These are phyloP conservation scores for Capreolus pygargus DNA, from an alignment of 2,113 vertebrate species.

Conservation along the genomic window DNA sequence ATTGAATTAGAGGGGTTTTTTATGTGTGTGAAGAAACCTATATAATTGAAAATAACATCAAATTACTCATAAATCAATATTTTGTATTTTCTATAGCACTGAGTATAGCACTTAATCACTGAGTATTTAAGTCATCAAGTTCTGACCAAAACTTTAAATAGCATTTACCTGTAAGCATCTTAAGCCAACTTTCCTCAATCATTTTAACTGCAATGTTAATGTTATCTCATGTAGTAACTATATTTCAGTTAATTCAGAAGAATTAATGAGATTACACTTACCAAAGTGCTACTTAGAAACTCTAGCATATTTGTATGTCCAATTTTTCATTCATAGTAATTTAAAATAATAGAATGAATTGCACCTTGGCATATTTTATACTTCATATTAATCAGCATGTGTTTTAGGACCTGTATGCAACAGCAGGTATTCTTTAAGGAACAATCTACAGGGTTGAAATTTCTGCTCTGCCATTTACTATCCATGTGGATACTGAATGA, in stretches of 20 bases:
- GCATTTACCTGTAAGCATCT: not conserved
- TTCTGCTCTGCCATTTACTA: not conserved
- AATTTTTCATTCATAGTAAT: not conserved
- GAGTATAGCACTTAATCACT: no score
- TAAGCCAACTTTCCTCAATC: not conserved
- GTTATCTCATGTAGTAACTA: not conserved
- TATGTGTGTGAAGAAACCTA: not conserved
- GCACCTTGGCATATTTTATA: not conserved
- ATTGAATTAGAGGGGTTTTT: not conserved
- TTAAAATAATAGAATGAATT: slow-evolving; percentile 11
- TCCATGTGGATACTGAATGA: not conserved
- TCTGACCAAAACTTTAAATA: not conserved
- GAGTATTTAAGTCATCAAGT: not conserved
- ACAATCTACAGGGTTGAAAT: not conserved
- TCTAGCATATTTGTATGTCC: not conserved
- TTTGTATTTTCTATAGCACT: not conserved
- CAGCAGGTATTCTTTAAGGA: not conserved
- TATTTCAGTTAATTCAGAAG: not conserved
- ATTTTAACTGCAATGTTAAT: not conserved
- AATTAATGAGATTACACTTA: not conserved
- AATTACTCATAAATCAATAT: not conserved
- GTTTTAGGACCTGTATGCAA: not conserved
- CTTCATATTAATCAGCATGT: not conserved
- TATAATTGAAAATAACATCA: not conserved
- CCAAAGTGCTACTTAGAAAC: not conserved